Evolutionary conservation across 2,797 vertebrate species (phyloP).

Genomic region (Anomalospiza imberbis): DNA sequence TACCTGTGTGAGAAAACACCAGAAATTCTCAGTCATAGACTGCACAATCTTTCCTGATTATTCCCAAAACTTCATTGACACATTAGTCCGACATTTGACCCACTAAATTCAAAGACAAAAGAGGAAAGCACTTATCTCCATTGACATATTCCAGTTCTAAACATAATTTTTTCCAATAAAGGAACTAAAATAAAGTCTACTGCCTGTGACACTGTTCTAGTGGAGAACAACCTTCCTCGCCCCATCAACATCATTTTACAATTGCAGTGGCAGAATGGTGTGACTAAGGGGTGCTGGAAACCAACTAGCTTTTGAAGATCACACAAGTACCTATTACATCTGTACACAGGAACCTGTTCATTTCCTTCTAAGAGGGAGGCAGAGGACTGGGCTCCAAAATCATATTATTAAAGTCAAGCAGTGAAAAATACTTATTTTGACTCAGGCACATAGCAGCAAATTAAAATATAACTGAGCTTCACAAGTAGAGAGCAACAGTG

Average conservation of each 20-base stretch:
- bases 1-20: not conserved
- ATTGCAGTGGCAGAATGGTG: rapidly evolving
- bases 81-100: not conserved
- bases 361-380: not conserved
- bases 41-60: not conserved
- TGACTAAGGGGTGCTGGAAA: not conserved
- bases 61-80: not conserved
- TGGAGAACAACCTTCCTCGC: not conserved
- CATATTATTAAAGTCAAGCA: not conserved
- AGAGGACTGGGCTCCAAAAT: not conserved
- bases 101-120: not conserved
- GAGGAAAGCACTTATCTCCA: rapidly evolving
- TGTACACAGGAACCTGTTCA: not conserved
- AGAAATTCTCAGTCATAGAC: not conserved
- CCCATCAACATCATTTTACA: not conserved
- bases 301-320: not conserved
- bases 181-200: not conserved
- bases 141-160: not conserved
- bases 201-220: not conserved
- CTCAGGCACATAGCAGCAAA: not conserved
- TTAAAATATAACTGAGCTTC: not conserved
- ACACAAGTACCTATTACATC: not conserved
- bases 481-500: rapidly evolving
- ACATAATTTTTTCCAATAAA: rapidly evolving
- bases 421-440: not conserved